phyloP scores from a whole-genome alignment of 2,888 invertebrate genomes.

The Netelia melanura region DNA sequence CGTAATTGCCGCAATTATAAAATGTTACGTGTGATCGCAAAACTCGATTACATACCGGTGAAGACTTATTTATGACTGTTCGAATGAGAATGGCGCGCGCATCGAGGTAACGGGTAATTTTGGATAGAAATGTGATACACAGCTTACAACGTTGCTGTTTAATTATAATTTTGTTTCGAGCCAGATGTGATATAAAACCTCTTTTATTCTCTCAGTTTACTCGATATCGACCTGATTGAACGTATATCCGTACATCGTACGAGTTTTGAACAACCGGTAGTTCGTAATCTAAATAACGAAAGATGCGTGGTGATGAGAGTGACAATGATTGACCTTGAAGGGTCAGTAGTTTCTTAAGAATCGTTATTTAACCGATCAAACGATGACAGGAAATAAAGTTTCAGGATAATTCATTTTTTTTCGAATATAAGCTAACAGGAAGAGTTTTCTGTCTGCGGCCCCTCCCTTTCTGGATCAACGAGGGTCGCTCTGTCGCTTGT shows the following conservation, averaged over 20 bases:
- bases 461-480: conserved; percentile 74
- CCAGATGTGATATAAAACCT: too few species aligned
- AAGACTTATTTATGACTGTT: conserved; percentile 17
- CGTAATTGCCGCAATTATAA: conserved; percentile 64
- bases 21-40: conserved; percentile 20
- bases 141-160: too few species aligned
- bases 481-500: conserved; percentile 68
- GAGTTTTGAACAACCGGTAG: too few species aligned
- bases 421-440: conserved; percentile 38
- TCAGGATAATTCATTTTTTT: conserved; percentile 7
- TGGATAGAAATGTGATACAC: too few species aligned
- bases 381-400: conserved; percentile 13
- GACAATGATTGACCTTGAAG: too few species aligned
- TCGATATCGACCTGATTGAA: too few species aligned
- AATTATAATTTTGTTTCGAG: too few species aligned
- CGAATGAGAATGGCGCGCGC: background rate
- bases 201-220: too few species aligned
- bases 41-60: background rate
- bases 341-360: too few species aligned
- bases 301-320: too few species aligned
- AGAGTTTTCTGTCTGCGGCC: conserved; percentile 64
- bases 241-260: too few species aligned
- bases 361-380: background rate
- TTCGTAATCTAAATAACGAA: too few species aligned
- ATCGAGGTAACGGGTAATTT: background rate